Base-by-base conservation (phyloP, 2,113 vertebrate genomes). In the Forbesichthys agassizii region DNA sequence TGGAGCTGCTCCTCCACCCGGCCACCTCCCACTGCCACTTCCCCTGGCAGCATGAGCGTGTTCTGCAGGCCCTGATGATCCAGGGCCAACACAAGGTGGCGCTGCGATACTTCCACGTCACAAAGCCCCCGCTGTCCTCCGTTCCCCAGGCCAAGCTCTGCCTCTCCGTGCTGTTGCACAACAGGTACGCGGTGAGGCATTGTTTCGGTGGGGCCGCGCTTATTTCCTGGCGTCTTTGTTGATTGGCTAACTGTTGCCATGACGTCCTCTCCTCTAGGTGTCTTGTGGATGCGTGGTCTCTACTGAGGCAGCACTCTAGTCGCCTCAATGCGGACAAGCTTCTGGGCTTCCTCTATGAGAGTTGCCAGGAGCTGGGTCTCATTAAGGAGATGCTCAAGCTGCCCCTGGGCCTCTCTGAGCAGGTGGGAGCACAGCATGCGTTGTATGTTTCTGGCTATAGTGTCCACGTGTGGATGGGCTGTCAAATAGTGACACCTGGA, bases 331-430 rank as follows among this genome's bases (percentile, higher is more conserved):
- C 90, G 46, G 88, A 94, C 47, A 95, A 96, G 65, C 88, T 98
- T 73, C 78, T 98, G 3, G 91, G 86, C 57, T 94, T 96, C 69
- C 69, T 93, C 6, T 98, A 94, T 69, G 94, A 96, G 87, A 91
- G 88, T 53, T 99, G 96, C 81, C 96, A 95, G 86, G 96, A 96
- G 54, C 90, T 95, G 77, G 94, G 93, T 16, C 91, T 98, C 47
- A 95, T 96, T 90, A 95, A 96, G 80, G 96, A 98, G 68, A 91
- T 99, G 58, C 83, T 99, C 71, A 97, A 96, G 81, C 89, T 99
- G 0, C 96, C 95, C 0, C 93, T 99, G 62, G 91, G 91, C 51
- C 81, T 88, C 66, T 88, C 74, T 13, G 98, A 99, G 65, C 96
- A 96, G 91, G 98, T 98, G 47, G 52, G 20, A 11, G 11, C 47